phyloP scores from a whole-genome alignment of 2,888 invertebrate genomes.

The Epinotia demarniana region DNA sequence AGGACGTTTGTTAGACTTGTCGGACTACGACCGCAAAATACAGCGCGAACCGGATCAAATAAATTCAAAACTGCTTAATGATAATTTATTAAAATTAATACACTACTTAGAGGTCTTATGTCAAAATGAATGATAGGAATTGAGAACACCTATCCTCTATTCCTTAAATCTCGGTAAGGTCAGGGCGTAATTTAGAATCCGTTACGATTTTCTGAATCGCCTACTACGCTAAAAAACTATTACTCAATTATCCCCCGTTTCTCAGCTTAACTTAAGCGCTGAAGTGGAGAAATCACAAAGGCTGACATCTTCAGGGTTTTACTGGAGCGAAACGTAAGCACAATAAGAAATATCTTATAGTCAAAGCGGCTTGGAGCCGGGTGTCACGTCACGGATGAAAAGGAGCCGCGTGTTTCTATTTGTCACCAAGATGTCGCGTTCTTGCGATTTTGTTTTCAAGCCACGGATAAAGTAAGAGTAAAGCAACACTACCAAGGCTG shows the following conservation, averaged over 20 bases:
- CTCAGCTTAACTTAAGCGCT: conserved; percentile 52
- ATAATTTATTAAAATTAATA: too few relatives aligned
- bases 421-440: conserved; percentile 51
- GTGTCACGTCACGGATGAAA: conserved; percentile 55
- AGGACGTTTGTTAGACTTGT: too few relatives aligned
- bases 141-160: too few relatives aligned
- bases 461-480: not conserved
- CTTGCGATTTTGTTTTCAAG: conserved; percentile 13
- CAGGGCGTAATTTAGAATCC: too few relatives aligned
- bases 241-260: not conserved
- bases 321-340: conserved; percentile 55
- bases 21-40: too few relatives aligned
- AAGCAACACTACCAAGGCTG: not conserved
- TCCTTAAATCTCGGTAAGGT: too few relatives aligned
- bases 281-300: conserved; percentile 57
- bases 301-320: conserved; percentile 55
- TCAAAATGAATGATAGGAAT: too few relatives aligned
- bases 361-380: conserved; percentile 58
- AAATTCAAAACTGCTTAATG: too few relatives aligned
- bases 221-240: too few relatives aligned
- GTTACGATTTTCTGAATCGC: too few relatives aligned
- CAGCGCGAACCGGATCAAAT: too few relatives aligned
- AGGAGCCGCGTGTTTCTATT: conserved; percentile 58
- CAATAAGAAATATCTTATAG: conserved; percentile 65
- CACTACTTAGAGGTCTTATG: too few relatives aligned